A percentile compares a stretch with the other conserved stretches of the same genome.
phyloP scores from a whole-genome alignment of 1,140 invertebrate genomes.

The Rhizoglyphus robini region DNA sequence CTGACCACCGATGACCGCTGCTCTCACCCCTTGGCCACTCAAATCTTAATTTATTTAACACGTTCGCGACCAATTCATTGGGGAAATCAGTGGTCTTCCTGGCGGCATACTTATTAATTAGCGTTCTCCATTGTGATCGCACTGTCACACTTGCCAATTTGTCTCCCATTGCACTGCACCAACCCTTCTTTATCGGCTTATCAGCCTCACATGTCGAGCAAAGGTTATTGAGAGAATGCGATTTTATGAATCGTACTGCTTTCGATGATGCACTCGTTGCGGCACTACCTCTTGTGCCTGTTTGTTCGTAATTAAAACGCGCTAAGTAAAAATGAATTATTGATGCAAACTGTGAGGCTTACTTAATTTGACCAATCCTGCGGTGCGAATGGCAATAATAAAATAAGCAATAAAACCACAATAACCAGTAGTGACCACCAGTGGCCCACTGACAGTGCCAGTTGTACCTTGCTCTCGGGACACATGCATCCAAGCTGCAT shows the following conservation, averaged over 20 bases:
- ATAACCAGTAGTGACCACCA: too few species aligned
- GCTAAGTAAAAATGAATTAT: conserved; percentile 5
- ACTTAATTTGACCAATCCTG: too few species aligned
- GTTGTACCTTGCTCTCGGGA: too few species aligned
- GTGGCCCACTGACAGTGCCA: too few species aligned
- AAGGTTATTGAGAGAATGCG: background rate
- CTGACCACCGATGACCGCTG: background rate
- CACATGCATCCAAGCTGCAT: too few species aligned
- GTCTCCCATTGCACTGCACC: background rate
- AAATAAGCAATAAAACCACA: too few species aligned
- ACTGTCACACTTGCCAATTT: background rate
- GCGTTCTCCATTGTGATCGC: background rate
- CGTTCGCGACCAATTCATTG: conserved; percentile 6
- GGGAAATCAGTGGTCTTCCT: conserved; percentile 10
- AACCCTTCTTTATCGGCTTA: background rate
- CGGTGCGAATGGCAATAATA: too few species aligned
- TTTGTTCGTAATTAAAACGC: background rate
- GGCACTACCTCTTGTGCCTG: background rate
- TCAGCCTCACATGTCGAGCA: background rate
- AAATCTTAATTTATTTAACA: conserved; percentile 14
- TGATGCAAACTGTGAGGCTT: too few species aligned
- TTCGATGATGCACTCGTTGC: too few species aligned
- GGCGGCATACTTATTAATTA: conserved; percentile 9
- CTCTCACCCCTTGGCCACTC: conserved; percentile 1
- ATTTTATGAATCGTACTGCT: conserved; percentile 9